Percentiles rank a stretch among this genome's conserved stretches.
These are phyloP conservation scores for Riparia riparia DNA, from an alignment of 2,113 vertebrate genomes.

Conservation along the genomic window DNA sequence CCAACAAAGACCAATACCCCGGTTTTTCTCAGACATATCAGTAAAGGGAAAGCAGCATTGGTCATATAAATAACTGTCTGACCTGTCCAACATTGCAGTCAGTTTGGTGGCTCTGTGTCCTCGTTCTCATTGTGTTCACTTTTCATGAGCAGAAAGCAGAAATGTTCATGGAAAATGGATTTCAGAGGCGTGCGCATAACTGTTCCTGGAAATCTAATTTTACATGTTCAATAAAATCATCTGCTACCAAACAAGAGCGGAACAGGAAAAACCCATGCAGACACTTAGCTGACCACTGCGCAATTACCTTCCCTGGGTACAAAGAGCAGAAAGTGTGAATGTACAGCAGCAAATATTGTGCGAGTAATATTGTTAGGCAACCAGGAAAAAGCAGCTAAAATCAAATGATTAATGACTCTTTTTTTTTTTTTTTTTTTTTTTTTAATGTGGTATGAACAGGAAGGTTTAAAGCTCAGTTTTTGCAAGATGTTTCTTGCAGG, in stretches of 20 bases:
- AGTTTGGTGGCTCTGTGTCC: not conserved
- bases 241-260: not conserved
- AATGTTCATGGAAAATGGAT: slow-evolving; percentile 47
- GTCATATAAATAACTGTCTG: not conserved
- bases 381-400: not conserved
- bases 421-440: not conserved
- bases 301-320: not conserved
- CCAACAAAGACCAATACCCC: not conserved
- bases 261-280: not conserved
- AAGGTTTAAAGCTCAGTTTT: not conserved
- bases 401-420: not conserved
- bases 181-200: not conserved
- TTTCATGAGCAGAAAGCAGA: slow-evolving; percentile 34
- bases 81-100: not conserved
- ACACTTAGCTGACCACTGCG: not conserved
- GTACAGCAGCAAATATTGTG: not conserved
- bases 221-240: slow-evolving; percentile 28
- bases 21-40: not conserved
- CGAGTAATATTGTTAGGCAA: not conserved
- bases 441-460: not conserved
- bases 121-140: not conserved
- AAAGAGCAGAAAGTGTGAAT: not conserved
- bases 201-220: slow-evolving; percentile 64
- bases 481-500: not conserved
- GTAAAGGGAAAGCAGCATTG: not conserved